A percentile compares a stretch with the other conserved stretches of the same genome.
Evolutionary conservation across 2,797 vertebrate genomes (phyloP).

Genomic region (Threskiornis aethiopicus): DNA sequence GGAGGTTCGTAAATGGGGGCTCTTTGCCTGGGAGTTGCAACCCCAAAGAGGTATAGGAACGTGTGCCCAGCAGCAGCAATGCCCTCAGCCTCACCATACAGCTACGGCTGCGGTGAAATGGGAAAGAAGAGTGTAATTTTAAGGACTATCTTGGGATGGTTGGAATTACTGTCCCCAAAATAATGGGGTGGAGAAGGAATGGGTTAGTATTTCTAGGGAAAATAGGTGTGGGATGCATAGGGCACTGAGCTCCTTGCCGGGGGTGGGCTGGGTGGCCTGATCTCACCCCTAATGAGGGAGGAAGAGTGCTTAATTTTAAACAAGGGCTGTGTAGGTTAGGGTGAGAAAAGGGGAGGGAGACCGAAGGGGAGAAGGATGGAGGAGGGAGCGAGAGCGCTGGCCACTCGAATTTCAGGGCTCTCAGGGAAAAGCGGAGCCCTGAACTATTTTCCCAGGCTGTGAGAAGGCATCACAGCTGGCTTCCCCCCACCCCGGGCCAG

Average conservation of each 20-base stretch:
- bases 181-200: neutral
- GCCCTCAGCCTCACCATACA: accelerated
- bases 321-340: neutral
- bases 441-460: constrained; percentile 86
- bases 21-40: neutral
- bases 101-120: accelerated
- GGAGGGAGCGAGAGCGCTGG: neutral
- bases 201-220: neutral
- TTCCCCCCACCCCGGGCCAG: constrained; percentile 69
- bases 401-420: constrained; percentile 73
- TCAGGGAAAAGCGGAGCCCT: constrained; percentile 33
- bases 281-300: neutral
- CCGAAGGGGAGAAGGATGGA: neutral
- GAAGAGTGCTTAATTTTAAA: neutral
- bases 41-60: accelerated
- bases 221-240: neutral
- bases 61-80: too few species aligned
- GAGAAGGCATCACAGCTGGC: constrained; percentile 82
- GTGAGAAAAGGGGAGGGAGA: neutral
- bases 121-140: neutral
- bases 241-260: neutral
- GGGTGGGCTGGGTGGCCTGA: neutral
- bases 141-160: neutral
- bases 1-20: accelerated
- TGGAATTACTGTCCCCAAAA: neutral